These are phyloP conservation scores for Tringa solitaria DNA, from an alignment of 2,113 vertebrate genomes.

Conservation along the genomic window DNA sequence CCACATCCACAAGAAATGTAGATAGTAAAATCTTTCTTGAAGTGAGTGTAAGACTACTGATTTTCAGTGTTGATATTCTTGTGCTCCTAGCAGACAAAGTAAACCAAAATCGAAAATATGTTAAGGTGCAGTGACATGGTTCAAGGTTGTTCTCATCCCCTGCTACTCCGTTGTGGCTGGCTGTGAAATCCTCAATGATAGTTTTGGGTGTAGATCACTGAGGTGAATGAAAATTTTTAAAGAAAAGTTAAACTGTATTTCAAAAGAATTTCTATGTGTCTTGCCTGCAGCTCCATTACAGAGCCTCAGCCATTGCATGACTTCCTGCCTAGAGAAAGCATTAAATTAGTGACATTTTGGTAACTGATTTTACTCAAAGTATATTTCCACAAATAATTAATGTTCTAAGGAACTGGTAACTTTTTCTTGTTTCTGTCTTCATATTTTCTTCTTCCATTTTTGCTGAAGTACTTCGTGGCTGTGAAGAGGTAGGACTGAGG, in stretches of 20 bases:
- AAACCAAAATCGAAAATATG: neutral
- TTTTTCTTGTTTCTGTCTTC: neutral
- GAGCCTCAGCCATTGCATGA: neutral
- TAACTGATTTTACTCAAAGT: neutral
- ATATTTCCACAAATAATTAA: neutral
- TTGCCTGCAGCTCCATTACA: neutral
- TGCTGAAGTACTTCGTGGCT: neutral
- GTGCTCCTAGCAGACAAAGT: neutral
- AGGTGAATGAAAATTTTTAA: slow-evolving; percentile 41
- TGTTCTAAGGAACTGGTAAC: neutral
- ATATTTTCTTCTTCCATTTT: neutral
- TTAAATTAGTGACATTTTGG: neutral
- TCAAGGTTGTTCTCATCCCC: neutral
- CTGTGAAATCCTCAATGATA: neutral
- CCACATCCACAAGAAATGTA: neutral
- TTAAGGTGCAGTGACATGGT: neutral
- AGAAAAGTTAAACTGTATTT: slow-evolving; percentile 35
- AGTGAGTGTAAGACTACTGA: neutral
- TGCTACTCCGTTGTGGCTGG: neutral
- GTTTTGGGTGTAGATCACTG: slow-evolving; percentile 6
- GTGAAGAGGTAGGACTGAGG: neutral
- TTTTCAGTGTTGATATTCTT: neutral
- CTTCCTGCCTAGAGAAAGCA: neutral
- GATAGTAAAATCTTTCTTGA: neutral
- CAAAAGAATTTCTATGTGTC: neutral